Base-by-base conservation (phyloP, 2,888 invertebrate species). In the Rosalia funebris region DNA sequence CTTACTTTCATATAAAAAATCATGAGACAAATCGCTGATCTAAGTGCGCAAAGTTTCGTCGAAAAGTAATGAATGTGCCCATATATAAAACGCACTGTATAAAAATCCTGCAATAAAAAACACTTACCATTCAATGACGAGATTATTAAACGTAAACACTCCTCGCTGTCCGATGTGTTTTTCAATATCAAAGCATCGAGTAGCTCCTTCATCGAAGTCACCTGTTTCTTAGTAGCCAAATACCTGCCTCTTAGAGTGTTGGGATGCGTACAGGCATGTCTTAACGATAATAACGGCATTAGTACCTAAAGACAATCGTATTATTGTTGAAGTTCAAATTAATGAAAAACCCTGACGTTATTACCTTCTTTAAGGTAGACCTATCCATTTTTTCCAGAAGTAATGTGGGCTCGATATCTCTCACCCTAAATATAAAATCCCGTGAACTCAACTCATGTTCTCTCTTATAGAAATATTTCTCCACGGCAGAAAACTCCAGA, bases 251-350 rank as follows among this genome's bases (percentile, higher is more conserved):
- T 79, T 1, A 85, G 84, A 54, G 87, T 84, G 75, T 88, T 87
- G 0, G 91, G 91, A 76, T 90, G 88, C 9, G 87, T 87, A 75
- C 91, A 91, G 1, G 89, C 89, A 79, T 91, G 89, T 0, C 91
- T 84, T 57, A 92, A 80, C 52, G 85, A 83, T 48, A 88, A 77
- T 57, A 92, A 81, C 0, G 91, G 91, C 42, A 82, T 82, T 70
- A 91, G 74, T 47, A 91, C 67, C 84, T 85, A 71, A 14, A 77
- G 77, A 37, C 68, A 15, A 42, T n/a, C n/a, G n/a, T n/a, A n/a
- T n/a, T n/a, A n/a, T n/a, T n/a, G n/a, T n/a, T n/a, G n/a, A n/a
- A n/a, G n/a, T n/a, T n/a, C n/a, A n/a, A n/a, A n/a, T n/a, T n/a
- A n/a, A n/a, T n/a, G n/a, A n/a, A n/a, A n/a, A n/a, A n/a, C n/a